These are phyloP conservation scores for Hypocryptadius cinnamomeus DNA, from an alignment of 2,113 vertebrate genomes.

Conservation along the genomic window DNA sequence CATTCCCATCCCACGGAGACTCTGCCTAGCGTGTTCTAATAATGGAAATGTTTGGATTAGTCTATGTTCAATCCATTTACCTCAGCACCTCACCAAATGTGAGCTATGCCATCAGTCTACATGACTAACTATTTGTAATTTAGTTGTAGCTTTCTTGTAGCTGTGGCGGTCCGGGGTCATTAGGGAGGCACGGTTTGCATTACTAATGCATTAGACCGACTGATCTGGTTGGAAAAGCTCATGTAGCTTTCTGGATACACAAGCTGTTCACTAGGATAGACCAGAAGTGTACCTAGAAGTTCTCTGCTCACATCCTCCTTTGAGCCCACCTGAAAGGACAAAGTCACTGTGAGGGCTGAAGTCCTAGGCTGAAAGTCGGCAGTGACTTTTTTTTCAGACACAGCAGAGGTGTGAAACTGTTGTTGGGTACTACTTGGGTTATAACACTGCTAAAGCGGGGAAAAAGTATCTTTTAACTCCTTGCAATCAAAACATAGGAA, in stretches of 20 bases:
- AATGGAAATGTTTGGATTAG: constrained; percentile 60
- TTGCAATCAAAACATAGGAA: neutral
- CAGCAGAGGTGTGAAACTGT: neutral
- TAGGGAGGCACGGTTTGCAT: neutral
- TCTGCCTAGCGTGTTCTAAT: constrained; percentile 26
- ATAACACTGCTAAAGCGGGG: neutral
- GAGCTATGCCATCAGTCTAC: neutral
- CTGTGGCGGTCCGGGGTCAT: neutral
- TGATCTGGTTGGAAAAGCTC: neutral
- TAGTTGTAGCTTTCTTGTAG: neutral
- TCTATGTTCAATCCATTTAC: neutral
- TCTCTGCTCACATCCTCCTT: neutral
- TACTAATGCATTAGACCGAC: neutral
- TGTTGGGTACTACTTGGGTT: neutral
- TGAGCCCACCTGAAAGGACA: neutral
- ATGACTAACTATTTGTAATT: constrained; percentile 37
- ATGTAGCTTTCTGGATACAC: neutral
- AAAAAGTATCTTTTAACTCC: neutral
- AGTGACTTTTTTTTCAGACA: neutral
- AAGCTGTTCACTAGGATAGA: neutral
- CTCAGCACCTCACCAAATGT: constrained; percentile 21
- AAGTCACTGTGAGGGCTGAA: neutral
- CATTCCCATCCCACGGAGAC: neutral
- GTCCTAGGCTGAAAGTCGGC: neutral
- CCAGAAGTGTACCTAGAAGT: neutral